Base-by-base conservation (phyloP, 2,888 invertebrate genomes). In the Aelia acuminata region DNA sequence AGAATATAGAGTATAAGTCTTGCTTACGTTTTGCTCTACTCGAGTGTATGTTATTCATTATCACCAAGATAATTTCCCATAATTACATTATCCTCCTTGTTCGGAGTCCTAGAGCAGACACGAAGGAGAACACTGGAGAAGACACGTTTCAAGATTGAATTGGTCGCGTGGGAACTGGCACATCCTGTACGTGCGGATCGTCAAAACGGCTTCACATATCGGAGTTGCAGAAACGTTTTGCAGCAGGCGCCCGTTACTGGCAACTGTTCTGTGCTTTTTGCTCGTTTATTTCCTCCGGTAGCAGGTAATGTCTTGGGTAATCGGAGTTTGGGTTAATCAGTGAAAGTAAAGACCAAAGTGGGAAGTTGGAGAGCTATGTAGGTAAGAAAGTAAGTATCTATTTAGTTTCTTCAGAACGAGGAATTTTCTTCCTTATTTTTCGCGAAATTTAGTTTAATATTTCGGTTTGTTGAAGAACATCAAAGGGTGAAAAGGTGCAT, bases 221-320 rank as follows among this genome's bases (percentile, higher is more conserved):
- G 43, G 80, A 80, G 80, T 80, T 43, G 80, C 80, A 80, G 80
- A 80, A 80, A 80, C 80, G 80, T 80, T 80, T 80, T 80, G 80
- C 80, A 80, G 80, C 3, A 47, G n/a, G n/a, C 43, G 80, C 80
- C 80, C 80, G 80, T 80, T 80, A 80, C 80, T 80, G 80, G n/a
- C 43, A 80, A 80, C 43, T 80, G 43, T 39, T 80, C 80, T 47
- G 35, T 70, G 31, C 31, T 70, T 70, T 70, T 35, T 70, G 63
- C 26, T 35, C 63, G 63, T 13, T 70, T 70, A 70, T 35, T 31
- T 70, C 31, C 63, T 70, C 35, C 63, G n/a, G 3, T 10, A n/a
- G n/a, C 22, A 8, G 43, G 43, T 15, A 26, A 8, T 15, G 57
- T 13, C 15, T 18, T 3, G 63, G 3, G 8, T 70, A 35, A 70